A percentile compares a stretch with the other conserved stretches of the same genome.
phyloP scores from a whole-genome alignment of 1,140 invertebrate species.

The Zaprionus africanus region DNA sequence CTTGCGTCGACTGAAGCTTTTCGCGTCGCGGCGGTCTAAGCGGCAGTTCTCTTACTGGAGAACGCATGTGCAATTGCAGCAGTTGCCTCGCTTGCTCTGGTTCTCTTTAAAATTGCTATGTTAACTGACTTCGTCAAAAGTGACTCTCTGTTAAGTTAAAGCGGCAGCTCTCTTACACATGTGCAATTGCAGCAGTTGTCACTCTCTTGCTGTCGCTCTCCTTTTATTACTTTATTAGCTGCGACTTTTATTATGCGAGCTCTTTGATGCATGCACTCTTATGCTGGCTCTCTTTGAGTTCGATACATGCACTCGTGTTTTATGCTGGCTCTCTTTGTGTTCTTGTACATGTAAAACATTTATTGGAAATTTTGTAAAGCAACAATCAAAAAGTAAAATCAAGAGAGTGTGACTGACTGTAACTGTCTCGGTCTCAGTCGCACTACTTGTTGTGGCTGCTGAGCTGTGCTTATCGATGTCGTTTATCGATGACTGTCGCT shows the following conservation, averaged over 20 bases:
- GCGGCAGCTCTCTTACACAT: too few relatives aligned
- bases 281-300: constrained; percentile 1
- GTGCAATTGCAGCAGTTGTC: too few relatives aligned
- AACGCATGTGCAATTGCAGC: constrained; percentile 60
- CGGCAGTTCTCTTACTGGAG: constrained; percentile 37
- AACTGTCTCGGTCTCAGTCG: neutral
- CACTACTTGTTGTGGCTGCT: constrained; percentile 5
- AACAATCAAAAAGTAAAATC: neutral
- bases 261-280: too few relatives aligned
- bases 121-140: neutral
- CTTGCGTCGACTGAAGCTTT: constrained; percentile 22
- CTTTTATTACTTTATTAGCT: too few relatives aligned
- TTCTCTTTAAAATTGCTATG: neutral
- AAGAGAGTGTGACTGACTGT: neutral
- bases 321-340: too few relatives aligned
- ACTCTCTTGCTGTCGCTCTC: neutral
- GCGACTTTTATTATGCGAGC: too few relatives aligned
- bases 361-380: constrained; percentile 10
- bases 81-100: constrained; percentile 7
- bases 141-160: neutral
- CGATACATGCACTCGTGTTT: neutral
- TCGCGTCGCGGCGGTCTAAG: constrained; percentile 61
- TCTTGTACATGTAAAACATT: neutral
- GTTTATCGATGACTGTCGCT: constrained; percentile 26
- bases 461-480: neutral